These are phyloP conservation scores for Sminthopsis crassicaudata DNA, from an alignment of 2,113 vertebrate species.

Conservation along the genomic window DNA sequence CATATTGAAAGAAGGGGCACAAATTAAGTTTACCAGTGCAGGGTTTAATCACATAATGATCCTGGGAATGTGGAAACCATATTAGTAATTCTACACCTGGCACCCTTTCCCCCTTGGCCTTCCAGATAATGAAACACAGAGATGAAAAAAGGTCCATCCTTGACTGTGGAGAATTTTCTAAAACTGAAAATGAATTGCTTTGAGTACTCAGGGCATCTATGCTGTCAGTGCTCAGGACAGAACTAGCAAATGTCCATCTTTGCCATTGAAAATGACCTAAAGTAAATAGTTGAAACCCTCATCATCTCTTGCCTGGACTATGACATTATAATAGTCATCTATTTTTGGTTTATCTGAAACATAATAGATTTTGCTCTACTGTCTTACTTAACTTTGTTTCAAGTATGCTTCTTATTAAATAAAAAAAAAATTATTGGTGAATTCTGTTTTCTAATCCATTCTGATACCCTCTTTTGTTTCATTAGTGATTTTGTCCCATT, in stretches of 20 bases:
- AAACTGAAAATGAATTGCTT: not conserved
- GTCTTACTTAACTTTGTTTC: not conserved
- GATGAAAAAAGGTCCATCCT: not conserved
- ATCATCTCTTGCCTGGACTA: not conserved
- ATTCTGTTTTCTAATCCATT: not conserved
- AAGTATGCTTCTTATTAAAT: not conserved
- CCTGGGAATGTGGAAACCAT: not conserved
- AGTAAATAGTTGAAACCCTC: not conserved
- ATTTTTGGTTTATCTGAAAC: not conserved
- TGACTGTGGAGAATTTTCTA: not conserved
- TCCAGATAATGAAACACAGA: not conserved
- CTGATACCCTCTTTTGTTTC: not conserved
- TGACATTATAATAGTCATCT: not conserved
- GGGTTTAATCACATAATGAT: not conserved
- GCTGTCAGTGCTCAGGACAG: not conserved
- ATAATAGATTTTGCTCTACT: not conserved
- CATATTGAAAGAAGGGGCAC: not conserved
- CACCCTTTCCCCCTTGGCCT: not conserved
- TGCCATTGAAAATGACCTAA: not conserved
- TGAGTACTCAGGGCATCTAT: not conserved
- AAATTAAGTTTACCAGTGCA: not conserved
- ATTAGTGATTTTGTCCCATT: not conserved
- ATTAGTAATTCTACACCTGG: constrained; percentile 21
- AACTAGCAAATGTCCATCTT: not conserved
- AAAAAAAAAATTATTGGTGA: not conserved